Percentiles rank a stretch among this genome's conserved stretches.
Evolutionary conservation across 1,140 invertebrate genomes (phyloP).

Genomic region (Halictus rubicundus): DNA sequence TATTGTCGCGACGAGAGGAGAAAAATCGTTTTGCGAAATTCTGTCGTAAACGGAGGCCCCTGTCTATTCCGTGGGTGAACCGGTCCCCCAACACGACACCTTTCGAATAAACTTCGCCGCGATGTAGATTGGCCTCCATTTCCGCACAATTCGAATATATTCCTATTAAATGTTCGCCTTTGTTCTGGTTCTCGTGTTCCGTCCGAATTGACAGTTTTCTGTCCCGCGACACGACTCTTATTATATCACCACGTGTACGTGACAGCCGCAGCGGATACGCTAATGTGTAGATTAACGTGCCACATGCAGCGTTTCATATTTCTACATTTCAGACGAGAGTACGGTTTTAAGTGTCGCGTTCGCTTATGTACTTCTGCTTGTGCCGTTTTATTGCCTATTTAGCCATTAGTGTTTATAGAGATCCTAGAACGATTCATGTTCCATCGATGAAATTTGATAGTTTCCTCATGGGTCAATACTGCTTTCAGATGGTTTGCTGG

Average conservation of each 20-base stretch:
- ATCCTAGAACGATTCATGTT: background rate
- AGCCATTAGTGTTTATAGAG: background rate
- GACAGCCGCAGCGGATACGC: background rate
- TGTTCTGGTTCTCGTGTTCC: constrained; percentile 16
- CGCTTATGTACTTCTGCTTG: background rate
- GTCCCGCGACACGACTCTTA: background rate
- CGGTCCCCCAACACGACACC: constrained; percentile 50
- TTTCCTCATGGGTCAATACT: background rate
- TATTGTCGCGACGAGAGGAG: constrained; percentile 10
- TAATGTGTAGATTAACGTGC: background rate
- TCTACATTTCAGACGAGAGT: too few relatives aligned
- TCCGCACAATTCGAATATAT: constrained; percentile 28
- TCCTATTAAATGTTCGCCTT: constrained; percentile 32
- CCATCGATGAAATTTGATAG: background rate
- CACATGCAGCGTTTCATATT: background rate
- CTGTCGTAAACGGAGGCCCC: constrained; percentile 37
- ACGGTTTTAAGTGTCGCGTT: too few relatives aligned
- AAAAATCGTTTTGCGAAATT: constrained; percentile 55
- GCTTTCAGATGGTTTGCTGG: too few relatives aligned
- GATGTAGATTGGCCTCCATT: constrained; percentile 20
- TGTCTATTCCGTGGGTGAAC: constrained; percentile 61
- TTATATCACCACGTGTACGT: background rate
- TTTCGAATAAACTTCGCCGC: constrained; percentile 45
- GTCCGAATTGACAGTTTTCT: background rate
- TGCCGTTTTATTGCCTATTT: background rate